A percentile compares a stretch with the other conserved stretches of the same genome.
phyloP scores from a whole-genome alignment of 2,797 vertebrate species.

The Craterocephalus amniculus region DNA sequence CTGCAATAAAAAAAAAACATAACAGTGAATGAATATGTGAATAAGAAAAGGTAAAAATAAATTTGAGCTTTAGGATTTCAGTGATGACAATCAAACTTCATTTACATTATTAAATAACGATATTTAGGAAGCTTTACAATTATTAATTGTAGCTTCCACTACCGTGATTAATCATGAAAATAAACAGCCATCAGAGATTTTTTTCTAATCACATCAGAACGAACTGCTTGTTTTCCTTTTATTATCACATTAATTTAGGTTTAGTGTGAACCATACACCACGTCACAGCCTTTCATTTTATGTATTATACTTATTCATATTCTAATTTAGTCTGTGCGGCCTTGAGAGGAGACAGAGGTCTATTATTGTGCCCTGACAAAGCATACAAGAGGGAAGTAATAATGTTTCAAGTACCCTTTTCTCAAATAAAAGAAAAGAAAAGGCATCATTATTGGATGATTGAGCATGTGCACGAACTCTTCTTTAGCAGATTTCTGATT shows the following conservation, averaged over 20 bases:
- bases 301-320: not conserved
- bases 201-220: not conserved
- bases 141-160: too few relatives aligned
- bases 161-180: too few relatives aligned
- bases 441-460: not conserved
- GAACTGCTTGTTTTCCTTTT: not conserved
- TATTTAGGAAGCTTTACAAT: too few relatives aligned
- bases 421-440: not conserved
- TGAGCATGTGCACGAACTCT: not conserved
- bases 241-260: not conserved
- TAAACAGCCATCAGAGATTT: not conserved
- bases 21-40: too few relatives aligned
- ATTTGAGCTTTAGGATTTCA: too few relatives aligned
- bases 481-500: conserved; percentile 2
- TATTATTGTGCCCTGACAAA: conserved; percentile 1
- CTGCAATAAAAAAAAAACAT: too few relatives aligned
- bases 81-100: too few relatives aligned
- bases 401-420: not conserved
- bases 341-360: not conserved
- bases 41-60: too few relatives aligned
- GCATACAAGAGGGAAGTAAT: not conserved
- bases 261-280: not conserved
- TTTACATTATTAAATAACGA: too few relatives aligned
- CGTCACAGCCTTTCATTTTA: not conserved
- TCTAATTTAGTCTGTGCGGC: not conserved